Evolutionary conservation across 1,140 invertebrate species (phyloP).

Genomic region (Drosophila elegans): DNA sequence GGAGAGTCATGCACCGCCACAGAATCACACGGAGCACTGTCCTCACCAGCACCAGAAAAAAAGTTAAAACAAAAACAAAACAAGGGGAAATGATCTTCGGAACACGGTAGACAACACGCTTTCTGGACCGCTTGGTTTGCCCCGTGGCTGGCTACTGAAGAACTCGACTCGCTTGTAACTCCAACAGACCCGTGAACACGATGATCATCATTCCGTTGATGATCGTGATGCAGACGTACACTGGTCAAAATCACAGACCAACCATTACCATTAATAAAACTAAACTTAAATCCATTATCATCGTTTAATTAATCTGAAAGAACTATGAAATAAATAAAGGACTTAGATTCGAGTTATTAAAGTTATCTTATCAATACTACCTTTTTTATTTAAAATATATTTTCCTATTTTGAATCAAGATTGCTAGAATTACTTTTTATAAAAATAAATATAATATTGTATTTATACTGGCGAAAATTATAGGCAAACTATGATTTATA

Average conservation of each 20-base stretch:
- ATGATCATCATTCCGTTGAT: conserved; percentile 6
- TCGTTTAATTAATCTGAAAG: too few species aligned
- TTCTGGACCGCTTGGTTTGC: conserved; percentile 69
- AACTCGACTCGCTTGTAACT: conserved; percentile 47
- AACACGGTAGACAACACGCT: conserved; percentile 20
- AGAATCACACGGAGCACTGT: conserved; percentile 1
- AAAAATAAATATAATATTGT: too few species aligned
- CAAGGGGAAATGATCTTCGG: not conserved
- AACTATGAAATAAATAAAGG: too few species aligned
- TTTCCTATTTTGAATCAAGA: too few species aligned
- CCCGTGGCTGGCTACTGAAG: conserved; percentile 80
- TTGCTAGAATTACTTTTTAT: too few species aligned
- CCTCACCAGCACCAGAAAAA: not conserved
- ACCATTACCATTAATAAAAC: too few species aligned
- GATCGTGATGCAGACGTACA: conserved; percentile 18
- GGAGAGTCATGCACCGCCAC: not conserved
- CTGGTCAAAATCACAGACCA: not conserved
- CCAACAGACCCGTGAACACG: conserved; percentile 29
- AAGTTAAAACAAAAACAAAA: not conserved
- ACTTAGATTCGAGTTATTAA: too few species aligned
- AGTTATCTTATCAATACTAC: too few species aligned
- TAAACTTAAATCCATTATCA: too few species aligned
- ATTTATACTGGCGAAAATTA: conserved; percentile 2
- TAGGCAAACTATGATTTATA: too few species aligned
- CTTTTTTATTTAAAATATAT: too few species aligned